Base-by-base conservation (phyloP, 2,113 vertebrate species). In the Dolichallabes microphthalmus region DNA sequence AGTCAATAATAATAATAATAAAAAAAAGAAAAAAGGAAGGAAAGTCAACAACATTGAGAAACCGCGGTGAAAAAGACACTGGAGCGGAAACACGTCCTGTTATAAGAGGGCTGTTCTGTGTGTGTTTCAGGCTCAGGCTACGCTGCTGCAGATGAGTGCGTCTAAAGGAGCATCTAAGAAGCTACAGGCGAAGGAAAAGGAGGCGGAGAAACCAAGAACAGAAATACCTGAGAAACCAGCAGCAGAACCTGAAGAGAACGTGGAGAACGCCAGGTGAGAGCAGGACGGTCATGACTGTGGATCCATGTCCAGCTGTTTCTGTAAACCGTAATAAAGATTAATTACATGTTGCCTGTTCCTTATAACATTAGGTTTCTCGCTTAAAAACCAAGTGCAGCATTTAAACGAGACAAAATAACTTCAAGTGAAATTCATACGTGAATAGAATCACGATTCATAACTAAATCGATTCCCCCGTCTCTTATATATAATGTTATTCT, bases 91-190 rank as follows among this genome's bases (percentile, higher is more conserved):
- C 25, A 27, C 79, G 75, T 68, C 77, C 27, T n/a, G 6, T 52
- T 39, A n/a, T 30, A 71, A 74, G 7, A 63, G 30, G 10, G 9
- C 7, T 9, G 19, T 77, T 64, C 15, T 27, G 64, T 78, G 2
- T 63, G 3, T 84, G 27, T 35, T 82, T 27, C 82, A 96, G 95
- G 93, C 93, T 57, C 95, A 95, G 92, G 91, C 93, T 75, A 96
- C 96, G 39, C 95, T 97, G 92, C 96, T 99, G 90, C 95, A 96
- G 90, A 94, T 94, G 93, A 93, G 87, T 4, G 81, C 87, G 82
- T 14, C 89, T 3, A 95, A 94, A 88, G 25, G 90, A 1, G 85
- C 71, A 63, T 89, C 87, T 86, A 96, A 95, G 91, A 93, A 88
- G 82, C 74, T 57, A 30, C 92, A 91, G 86, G 89, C 93, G 86